Evolutionary conservation across 2,113 vertebrate genomes (phyloP), one percentile per base, ranked within the genome.

Genomic region (Oceanites oceanicus): DNA sequence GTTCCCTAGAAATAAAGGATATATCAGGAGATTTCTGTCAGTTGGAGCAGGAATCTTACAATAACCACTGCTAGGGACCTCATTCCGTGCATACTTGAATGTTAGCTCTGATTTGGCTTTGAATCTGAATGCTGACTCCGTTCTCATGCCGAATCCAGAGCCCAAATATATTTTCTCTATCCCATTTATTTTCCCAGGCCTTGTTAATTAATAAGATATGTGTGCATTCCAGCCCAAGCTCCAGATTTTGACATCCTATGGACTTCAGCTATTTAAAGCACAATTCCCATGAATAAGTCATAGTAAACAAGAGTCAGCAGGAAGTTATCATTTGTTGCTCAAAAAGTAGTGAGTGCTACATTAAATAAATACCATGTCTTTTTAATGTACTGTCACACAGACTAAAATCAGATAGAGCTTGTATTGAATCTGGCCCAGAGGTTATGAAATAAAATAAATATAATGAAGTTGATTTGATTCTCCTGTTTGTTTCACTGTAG

Each of bases 331-430:
- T 95, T 92, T 40, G 58, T 84, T 86, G 77, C 91, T 96, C 85
- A 92, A 90, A 97, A 97, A 96, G 95, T 93, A 96, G 89, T 73
- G 93, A 91, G 87, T 91, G 86, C 80, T 73, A 89, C 96, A 94
- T 91, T 91, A 97, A 90, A 87, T 97, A 96, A 97, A 96, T 95
- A 90, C 65, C 34, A 82, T 84, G 83, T 76, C 70, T 83, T 88
- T 95, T 93, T 82, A 94, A 59, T 90, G 87, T 95, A 95, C 95
- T 96, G 82, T 96, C 94, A 94, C 82, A 93, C 63, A 71, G 90
- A 40, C 74, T 91, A 88, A 88, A 93, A 93, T 95, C 88, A 75
- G 79, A 93, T 88, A 71, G 79, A 91, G 52, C n/a, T 94, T 94
- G 96, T 97, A 96, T 91, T 95, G 89, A 96, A 61, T 40, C 72